phyloP scores from a whole-genome alignment of 2,888 invertebrate genomes.

The Lissocephala sabroskyi region DNA sequence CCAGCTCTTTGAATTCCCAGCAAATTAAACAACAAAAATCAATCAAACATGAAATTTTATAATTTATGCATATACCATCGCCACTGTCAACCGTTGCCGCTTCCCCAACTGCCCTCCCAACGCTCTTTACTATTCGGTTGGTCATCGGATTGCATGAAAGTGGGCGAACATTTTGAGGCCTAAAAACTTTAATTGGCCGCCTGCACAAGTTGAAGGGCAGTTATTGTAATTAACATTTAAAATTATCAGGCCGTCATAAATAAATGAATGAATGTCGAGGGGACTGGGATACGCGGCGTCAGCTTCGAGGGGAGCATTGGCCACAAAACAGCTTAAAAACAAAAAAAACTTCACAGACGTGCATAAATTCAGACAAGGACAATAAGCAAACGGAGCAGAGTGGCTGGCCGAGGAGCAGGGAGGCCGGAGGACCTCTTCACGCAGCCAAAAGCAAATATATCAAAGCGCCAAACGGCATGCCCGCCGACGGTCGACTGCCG shows the following conservation, averaged over 20 bases:
- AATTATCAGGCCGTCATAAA: constrained; percentile 40
- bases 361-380: constrained; percentile 13
- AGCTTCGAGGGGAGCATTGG: too few species aligned
- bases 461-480: constrained; percentile 11
- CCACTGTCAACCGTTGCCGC: too few species aligned
- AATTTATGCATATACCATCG: neutral
- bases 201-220: constrained; percentile 10
- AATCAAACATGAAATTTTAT: neutral
- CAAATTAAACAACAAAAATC: too few species aligned
- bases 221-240: constrained; percentile 44
- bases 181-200: constrained; percentile 42
- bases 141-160: too few species aligned
- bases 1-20: too few species aligned
- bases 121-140: too few species aligned
- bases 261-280: too few species aligned
- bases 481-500: too few species aligned
- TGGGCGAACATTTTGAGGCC: constrained; percentile 2
- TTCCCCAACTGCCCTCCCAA: too few species aligned
- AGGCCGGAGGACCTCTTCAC: too few species aligned
- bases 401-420: too few species aligned
- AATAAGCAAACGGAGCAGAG: constrained; percentile 25
- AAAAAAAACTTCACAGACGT: neutral
- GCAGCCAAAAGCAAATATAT: constrained; percentile 35
- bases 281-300: too few species aligned
- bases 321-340: neutral